Percentiles rank a stretch among this genome's conserved stretches.
Evolutionary conservation across 2,113 vertebrate genomes (phyloP).

Genomic region (Gobiocypris rarus): DNA sequence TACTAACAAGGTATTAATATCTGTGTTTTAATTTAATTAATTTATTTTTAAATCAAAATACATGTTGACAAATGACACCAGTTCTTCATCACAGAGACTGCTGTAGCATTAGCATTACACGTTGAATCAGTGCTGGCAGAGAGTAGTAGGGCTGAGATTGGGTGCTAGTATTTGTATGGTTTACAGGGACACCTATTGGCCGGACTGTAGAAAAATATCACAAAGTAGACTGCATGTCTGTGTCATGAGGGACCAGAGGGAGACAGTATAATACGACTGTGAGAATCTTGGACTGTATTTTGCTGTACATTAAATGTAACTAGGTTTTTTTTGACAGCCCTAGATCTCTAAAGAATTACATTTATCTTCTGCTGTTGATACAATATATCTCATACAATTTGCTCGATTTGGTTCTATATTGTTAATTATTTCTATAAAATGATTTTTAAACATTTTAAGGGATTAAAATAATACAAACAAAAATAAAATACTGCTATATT

Average conservation of each 20-base stretch:
- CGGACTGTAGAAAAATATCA: constrained; percentile 28
- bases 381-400: background rate
- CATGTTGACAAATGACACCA: no score
- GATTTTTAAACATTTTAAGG: background rate
- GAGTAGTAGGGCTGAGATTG: background rate
- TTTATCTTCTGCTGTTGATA: background rate
- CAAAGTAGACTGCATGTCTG: background rate
- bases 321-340: background rate
- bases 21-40: no score
- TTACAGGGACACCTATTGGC: constrained; percentile 96
- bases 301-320: background rate
- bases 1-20: background rate
- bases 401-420: background rate
- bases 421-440: background rate
- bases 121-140: background rate
- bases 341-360: background rate
- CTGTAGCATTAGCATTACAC: background rate
- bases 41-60: background rate
- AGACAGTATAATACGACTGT: background rate
- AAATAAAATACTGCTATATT: background rate
- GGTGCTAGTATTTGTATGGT: constrained; percentile 74
- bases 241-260: background rate
- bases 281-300: background rate
- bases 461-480: background rate
- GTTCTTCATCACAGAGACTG: background rate